phyloP scores from a whole-genome alignment of 2,888 invertebrate species.

The Ptilodon capucinus region DNA sequence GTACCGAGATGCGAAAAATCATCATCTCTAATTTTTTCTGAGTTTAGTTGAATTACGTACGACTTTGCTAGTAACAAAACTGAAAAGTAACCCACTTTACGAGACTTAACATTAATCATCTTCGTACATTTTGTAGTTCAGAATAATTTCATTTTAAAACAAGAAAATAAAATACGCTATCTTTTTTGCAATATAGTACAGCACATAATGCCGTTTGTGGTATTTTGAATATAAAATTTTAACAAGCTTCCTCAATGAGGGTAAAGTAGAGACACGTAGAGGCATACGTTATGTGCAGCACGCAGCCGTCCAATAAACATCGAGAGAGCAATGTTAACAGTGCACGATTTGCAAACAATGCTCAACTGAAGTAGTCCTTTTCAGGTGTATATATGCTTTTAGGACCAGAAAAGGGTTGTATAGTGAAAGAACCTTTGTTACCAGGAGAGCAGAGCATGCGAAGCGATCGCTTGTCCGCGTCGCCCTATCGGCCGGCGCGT shows the following conservation, averaged over 20 bases:
- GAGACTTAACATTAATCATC: too few relatives aligned
- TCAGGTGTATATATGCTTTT: constrained; percentile 40
- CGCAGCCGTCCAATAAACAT: too few relatives aligned
- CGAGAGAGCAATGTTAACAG: constrained; percentile 9
- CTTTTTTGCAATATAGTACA: background rate
- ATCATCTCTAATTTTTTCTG: too few relatives aligned
- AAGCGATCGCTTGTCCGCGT: constrained; percentile 48
- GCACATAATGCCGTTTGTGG: background rate
- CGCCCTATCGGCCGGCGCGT: constrained; percentile 49
- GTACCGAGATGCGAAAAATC: too few relatives aligned
- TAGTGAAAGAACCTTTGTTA: constrained; percentile 66
- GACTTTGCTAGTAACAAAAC: too few relatives aligned
- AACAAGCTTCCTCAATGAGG: constrained; percentile 25
- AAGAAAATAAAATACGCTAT: too few relatives aligned
- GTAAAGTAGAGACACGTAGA: constrained; percentile 15
- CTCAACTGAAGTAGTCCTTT: constrained; percentile 44
- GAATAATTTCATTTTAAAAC: background rate
- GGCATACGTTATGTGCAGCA: constrained; percentile 4
- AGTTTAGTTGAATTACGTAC: too few relatives aligned
- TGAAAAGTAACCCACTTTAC: too few relatives aligned
- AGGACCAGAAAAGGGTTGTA: constrained; percentile 75
- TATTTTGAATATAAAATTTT: constrained; percentile 20
- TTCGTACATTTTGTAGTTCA: too few relatives aligned
- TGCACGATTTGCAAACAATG: constrained; percentile 48
- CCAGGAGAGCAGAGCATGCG: constrained; percentile 57